Evolutionary conservation across 2,888 invertebrate genomes (phyloP), one percentile per base, ranked within the genome.

Genomic region (Liposcelis brunnea): DNA sequence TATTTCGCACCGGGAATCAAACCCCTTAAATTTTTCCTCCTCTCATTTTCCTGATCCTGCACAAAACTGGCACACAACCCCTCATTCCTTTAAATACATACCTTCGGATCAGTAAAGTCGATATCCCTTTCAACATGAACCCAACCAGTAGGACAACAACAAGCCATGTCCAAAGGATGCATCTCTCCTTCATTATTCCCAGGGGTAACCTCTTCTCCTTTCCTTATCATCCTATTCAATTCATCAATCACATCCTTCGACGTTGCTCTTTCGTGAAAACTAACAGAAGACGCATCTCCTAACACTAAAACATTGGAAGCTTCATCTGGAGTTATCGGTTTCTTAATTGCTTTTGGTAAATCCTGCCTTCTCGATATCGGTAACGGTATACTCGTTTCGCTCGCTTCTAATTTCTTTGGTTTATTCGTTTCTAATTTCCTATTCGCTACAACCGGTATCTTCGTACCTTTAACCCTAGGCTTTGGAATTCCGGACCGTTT

Each of bases 21-120:
- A n/a, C n/a, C n/a, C n/a, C n/a, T n/a, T n/a, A n/a, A n/a, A n/a
- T n/a, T n/a, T n/a, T n/a, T n/a, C n/a, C n/a, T n/a, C 11, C 32
- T 42, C 10, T 44, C 44, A 8, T 45, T 16, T 45, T 11, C 4
- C 43, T 18, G n/a, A 45, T 44, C 16, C 7, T 10, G 11, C 49
- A 7, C 5, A 6, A n/a, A 4, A 45, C 12, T 8, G 14, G 2
- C 11, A 21, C 10, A 19, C 2, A 35, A 43, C 10, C n/a, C 5
- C 3, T 11, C 12, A 18, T 19, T 14, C 5, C 7, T 31, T 15
- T 47, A 15, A 16, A 48, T 12, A 38, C 45, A 52, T 62, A 81
- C 82, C 74, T 80, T 81, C 10, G 81, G 81, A 63, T 82, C 81
- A 53, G 75, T 78, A 56, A 82, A 74, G 64, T 81, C 81, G 50